These are phyloP conservation scores for Melitaea cinxia DNA, from an alignment of 1,140 invertebrate genomes.

Conservation along the genomic window DNA sequence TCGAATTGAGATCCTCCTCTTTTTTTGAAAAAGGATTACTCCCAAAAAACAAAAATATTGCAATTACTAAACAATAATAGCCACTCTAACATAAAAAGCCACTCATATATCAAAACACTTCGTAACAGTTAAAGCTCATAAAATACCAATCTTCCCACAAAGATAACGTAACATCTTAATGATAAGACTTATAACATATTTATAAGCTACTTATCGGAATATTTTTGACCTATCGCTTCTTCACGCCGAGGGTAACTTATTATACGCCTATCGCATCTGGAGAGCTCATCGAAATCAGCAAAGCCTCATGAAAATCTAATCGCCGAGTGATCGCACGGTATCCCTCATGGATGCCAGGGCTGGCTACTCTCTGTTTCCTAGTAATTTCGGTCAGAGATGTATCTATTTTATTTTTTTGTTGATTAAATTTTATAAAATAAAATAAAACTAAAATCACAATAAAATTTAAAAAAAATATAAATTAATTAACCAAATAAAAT, in stretches of 20 bases:
- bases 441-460: no score
- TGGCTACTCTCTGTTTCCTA: conserved; percentile 9
- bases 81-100: no score
- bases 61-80: no score
- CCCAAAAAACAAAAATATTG: no score
- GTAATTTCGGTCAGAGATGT: not conserved
- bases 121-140: no score
- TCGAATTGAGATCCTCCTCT: no score
- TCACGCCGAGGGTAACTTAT: conserved; percentile 24
- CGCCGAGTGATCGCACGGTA: conserved; percentile 61
- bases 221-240: not conserved
- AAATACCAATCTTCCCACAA: not conserved
- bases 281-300: conserved; percentile 41
- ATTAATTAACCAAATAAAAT: no score
- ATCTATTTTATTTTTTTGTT: no score
- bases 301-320: conserved; percentile 75
- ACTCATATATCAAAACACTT: no score
- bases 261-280: conserved; percentile 28
- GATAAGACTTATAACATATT: not conserved
- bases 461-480: no score
- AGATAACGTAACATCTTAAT: not conserved
- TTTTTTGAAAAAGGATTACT: no score
- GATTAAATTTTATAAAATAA: no score
- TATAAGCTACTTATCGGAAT: not conserved
- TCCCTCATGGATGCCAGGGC: conserved; percentile 51